Evolutionary conservation across 2,888 invertebrate species (phyloP).

Genomic region (Erebia aethiops): DNA sequence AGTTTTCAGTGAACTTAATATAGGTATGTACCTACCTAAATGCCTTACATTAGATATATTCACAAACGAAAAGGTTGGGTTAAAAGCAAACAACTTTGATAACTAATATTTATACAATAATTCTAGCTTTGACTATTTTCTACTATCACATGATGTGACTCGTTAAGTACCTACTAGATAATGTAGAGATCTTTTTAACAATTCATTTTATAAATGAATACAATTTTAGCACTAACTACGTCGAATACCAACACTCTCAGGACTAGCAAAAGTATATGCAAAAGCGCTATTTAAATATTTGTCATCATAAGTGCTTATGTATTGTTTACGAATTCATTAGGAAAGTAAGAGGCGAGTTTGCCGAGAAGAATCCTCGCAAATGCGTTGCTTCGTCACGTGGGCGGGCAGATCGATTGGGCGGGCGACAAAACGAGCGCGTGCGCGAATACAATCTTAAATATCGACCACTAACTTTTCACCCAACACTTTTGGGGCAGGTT

Average conservation of each 20-base stretch:
- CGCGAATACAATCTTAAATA: slow-evolving; percentile 70
- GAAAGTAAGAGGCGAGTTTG: slow-evolving; percentile 49
- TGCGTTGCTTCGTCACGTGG: slow-evolving; percentile 79
- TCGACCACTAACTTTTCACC: slow-evolving; percentile 76
- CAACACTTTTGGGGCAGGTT: slow-evolving; percentile 82
- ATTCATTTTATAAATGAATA: too few relatives aligned
- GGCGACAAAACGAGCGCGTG: slow-evolving; percentile 66
- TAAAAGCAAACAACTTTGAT: too few relatives aligned
- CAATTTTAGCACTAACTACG: not conserved
- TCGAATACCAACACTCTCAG: not conserved
- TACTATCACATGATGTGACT: too few relatives aligned
- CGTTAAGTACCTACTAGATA: too few relatives aligned
- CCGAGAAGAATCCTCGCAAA: slow-evolving; percentile 79
- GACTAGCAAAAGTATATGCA: slow-evolving; percentile 8
- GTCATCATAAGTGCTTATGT: slow-evolving; percentile 20
- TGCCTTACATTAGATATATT: too few relatives aligned
- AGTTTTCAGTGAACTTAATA: too few relatives aligned
- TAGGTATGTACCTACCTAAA: too few relatives aligned
- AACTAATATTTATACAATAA: too few relatives aligned
- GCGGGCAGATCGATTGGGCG: slow-evolving; percentile 75
- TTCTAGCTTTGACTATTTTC: too few relatives aligned
- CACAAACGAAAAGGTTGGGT: too few relatives aligned
- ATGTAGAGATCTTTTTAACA: too few relatives aligned
- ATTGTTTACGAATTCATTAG: slow-evolving; percentile 33
- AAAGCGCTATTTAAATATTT: slow-evolving; percentile 9